Evolutionary conservation across 2,888 invertebrate genomes (phyloP), one percentile per base, ranked within the genome.

Genomic region (Lydus trimaculatus): DNA sequence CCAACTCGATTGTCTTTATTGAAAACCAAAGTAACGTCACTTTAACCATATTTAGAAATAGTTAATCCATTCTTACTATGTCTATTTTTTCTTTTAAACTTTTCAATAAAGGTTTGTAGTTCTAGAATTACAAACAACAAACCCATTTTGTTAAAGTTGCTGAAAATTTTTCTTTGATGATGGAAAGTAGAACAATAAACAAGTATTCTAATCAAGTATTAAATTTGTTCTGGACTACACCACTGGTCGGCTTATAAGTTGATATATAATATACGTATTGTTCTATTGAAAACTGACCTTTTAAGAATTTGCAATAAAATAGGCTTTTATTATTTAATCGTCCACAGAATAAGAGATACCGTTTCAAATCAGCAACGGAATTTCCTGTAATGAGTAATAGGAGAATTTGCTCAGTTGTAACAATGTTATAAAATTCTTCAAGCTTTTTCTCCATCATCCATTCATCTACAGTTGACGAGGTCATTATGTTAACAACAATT

Each of bases 331-430:
- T 13, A 25, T 23, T 15, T 52, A 13, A 52, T 52, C 13, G 25
- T 13, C 11, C 6, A 25, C 2, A 25, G 52, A 52, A 52, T 52
- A 25, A 15, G 2, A 3, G 25, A 52, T 52, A 52, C 11, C 52
- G 52, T 23, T 52, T 11, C 23, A 25, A 52, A 52, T 52, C 25
- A 52, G 25, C 52, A 52, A 52, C 52, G 52, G 25, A 52, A 52
- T 52, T 52, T 52, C 52, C 52, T 52, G 52, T 25, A 23, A 23
- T 52, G 52, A 52, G 52, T 23, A 52, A 52, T 52, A 23, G 52
- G 23, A 52, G 52, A 25, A 52, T 23, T 23, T 23, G 23, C 52
- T 33, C 23, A 52, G 9, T 9, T 11, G 17, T 20, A 48, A 48
- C 52, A 52, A 25, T 52, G 23, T 52, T 15, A 25, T 13, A 23